Evolutionary conservation across 2,888 invertebrate species (phyloP), one percentile per base, ranked within the genome.

Genomic region (Mechanitis mazaeus): DNA sequence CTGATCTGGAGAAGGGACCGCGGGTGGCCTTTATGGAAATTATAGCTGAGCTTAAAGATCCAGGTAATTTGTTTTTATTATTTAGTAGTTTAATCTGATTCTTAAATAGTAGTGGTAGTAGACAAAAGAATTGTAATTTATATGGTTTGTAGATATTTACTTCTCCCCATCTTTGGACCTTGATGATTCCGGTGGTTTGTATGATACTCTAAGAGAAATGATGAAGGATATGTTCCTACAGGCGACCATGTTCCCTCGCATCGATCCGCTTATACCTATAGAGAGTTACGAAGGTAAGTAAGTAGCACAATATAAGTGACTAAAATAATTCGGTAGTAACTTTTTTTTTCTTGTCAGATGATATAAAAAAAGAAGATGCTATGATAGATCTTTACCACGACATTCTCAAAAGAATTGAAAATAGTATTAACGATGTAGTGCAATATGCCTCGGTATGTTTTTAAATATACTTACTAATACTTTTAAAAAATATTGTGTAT

Each of bases 201-300:
- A 93, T 54, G 90, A 90, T 59, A 91, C 94, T 35, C 85, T 96
- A 33, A 93, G 93, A 71, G 91, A 91, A 28, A 91, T 97, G 71
- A 88, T 97, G 72, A 92, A 94, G 58, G 95, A 96, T 72, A 94
- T 96, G 75, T 94, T 94, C 76, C 90, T 93, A 56, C 95, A 96
- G 91, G 92, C 94, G 12, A 92, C 93, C 5, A 82, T 95, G 56
- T 92, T 97, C 71, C 91, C 92, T 0, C 91, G 96, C 59, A 92
- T 95, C n/a, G 91, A 92, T 69, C 84, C 89, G 56, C 78, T 87
- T 64, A 75, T 87, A 56, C 85, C 88, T 46, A 77, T 86, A 56
- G 75, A 78, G 58, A 75, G 83, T 56, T 90, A 91, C 70, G 85
- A 87, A 80, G 84, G 89, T 89, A 73, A 65, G 20, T 28, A 47